A percentile compares a stretch with the other conserved stretches of the same genome.
Conservation (phyloP, 2,113 vertebrate genomes). For the Geococcyx californianus region DNA sequence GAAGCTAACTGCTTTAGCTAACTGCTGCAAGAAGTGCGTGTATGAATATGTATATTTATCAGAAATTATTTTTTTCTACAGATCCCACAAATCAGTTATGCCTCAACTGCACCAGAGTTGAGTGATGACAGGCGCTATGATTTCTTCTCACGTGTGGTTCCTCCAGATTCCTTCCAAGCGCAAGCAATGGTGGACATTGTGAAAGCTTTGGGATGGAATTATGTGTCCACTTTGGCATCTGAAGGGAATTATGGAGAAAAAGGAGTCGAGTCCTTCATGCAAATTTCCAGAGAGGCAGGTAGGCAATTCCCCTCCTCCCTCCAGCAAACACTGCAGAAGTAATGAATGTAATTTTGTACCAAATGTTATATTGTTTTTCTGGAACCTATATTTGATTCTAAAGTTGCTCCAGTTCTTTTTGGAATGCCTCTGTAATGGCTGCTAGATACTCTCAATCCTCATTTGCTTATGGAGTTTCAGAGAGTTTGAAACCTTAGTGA, state of each 20-base stretch:
- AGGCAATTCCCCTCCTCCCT: constrained; percentile 54
- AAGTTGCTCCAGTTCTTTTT: not conserved
- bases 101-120: constrained; percentile 95
- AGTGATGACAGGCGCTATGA: constrained; percentile 96
- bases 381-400: not conserved
- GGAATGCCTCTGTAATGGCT: not conserved
- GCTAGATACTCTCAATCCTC: not conserved
- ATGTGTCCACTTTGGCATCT: constrained; percentile 95
- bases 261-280: constrained; percentile 96
- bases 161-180: constrained; percentile 97
- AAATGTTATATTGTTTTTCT: not conserved
- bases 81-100: constrained; percentile 99
- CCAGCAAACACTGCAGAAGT: not conserved
- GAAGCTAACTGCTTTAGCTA: not conserved
- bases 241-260: constrained; percentile 98
- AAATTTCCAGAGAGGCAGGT: constrained; percentile 98
- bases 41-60: constrained; percentile 59
- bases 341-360: not conserved
- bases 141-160: constrained; percentile 98
- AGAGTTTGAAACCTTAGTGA: not conserved
- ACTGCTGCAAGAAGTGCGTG: constrained; percentile 19
- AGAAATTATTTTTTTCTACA: constrained; percentile 73
- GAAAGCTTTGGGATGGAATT: constrained; percentile 93
- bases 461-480: not conserved
- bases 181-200: constrained; percentile 99